phyloP scores from a whole-genome alignment of 2,113 vertebrate genomes.

The Garra rufa region DNA sequence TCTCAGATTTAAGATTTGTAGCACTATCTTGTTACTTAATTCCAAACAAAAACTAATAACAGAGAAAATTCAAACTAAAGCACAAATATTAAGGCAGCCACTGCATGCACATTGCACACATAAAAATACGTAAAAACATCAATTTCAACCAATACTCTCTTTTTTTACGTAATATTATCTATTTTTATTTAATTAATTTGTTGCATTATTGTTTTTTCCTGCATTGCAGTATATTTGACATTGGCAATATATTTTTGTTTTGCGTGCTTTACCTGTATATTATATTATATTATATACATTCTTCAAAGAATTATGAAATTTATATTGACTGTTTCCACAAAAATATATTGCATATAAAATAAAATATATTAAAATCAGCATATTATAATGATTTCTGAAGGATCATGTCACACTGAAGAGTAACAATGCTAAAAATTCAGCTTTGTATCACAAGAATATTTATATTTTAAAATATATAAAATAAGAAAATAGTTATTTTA shows the following conservation, averaged over 20 bases:
- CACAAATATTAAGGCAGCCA: neutral
- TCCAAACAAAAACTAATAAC: neutral
- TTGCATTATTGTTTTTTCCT: neutral
- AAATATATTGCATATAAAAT: too few species aligned
- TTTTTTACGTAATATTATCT: neutral
- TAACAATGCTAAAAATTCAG: neutral
- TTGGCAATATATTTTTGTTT: neutral
- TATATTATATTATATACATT: neutral
- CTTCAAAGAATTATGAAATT: neutral
- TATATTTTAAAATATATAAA: neutral
- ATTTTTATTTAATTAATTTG: neutral
- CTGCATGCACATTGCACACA: neutral
- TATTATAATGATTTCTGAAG: neutral
- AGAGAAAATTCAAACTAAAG: neutral
- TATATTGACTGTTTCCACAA: neutral
- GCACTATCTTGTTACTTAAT: neutral
- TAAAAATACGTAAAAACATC: neutral
- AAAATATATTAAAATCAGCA: neutral
- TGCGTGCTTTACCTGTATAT: neutral
- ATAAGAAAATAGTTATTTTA: neutral
- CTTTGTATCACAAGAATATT: neutral
- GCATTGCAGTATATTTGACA: neutral
- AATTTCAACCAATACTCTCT: neutral
- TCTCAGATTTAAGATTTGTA: conserved; percentile 36
- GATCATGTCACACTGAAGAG: neutral